Percentiles rank a stretch among this genome's conserved stretches.
These are phyloP conservation scores for Cordilura impudica DNA, from an alignment of 2,888 invertebrate genomes.

Conservation along the genomic window DNA sequence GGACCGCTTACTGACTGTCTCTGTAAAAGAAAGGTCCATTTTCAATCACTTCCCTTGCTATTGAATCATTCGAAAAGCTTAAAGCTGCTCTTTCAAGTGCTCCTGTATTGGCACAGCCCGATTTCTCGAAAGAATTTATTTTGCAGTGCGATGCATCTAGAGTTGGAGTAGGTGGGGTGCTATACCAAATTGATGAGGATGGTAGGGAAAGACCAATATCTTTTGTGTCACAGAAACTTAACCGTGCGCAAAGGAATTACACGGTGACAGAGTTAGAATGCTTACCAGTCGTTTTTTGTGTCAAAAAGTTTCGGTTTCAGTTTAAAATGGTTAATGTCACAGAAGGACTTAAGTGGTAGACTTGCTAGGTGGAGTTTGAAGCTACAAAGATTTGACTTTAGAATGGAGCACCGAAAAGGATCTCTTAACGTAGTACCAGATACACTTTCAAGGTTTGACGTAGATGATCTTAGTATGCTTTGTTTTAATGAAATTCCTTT, in stretches of 20 bases:
- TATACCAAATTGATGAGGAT: slow-evolving; percentile 20
- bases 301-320: no score
- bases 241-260: slow-evolving; percentile 49
- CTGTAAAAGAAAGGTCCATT: not conserved
- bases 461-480: not conserved
- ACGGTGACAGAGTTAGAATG: slow-evolving; percentile 47
- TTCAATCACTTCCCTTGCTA: slow-evolving; percentile 3
- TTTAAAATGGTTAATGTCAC: slow-evolving; percentile 15
- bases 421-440: not conserved
- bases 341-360: slow-evolving; percentile 16
- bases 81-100: slow-evolving; percentile 7
- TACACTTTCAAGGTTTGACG: slow-evolving; percentile 3
- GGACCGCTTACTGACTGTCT: slow-evolving; percentile 4
- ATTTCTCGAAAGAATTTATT: slow-evolving; percentile 38
- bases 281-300: slow-evolving; percentile 28
- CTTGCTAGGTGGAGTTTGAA: slow-evolving; percentile 15
- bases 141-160: slow-evolving; percentile 50
- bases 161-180: no score
- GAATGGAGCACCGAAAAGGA: slow-evolving; percentile 18
- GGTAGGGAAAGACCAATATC: no score
- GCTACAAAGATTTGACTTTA: slow-evolving; percentile 1
- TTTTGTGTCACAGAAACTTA: no score
- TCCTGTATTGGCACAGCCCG: slow-evolving; percentile 24
- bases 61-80: slow-evolving; percentile 18
- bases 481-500: not conserved